These are phyloP conservation scores for Drosophila acutilabella DNA, from an alignment of 2,888 invertebrate genomes.

Conservation along the genomic window DNA sequence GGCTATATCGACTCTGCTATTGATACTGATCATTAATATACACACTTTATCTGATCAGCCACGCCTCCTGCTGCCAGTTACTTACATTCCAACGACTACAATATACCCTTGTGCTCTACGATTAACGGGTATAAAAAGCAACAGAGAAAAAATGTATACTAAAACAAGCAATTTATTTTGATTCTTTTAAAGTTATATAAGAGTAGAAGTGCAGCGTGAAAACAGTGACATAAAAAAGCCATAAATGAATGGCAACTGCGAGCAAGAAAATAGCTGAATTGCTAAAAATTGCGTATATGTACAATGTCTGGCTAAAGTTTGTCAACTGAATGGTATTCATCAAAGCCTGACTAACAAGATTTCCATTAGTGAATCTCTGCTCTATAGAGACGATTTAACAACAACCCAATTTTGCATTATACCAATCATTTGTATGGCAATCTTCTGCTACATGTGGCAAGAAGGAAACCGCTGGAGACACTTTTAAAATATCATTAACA, in stretches of 20 bases:
- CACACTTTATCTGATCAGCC: too few relatives aligned
- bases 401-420: neutral
- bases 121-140: too few relatives aligned
- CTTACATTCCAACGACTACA: too few relatives aligned
- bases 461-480: conserved; percentile 66
- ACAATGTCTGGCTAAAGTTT: neutral
- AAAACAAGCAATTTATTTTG: too few relatives aligned
- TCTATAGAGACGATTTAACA: conserved; percentile 19
- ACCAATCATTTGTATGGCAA: conserved; percentile 24
- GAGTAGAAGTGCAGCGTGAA: neutral
- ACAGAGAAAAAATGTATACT: neutral
- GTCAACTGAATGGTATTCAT: conserved; percentile 24
- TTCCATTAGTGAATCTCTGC: conserved; percentile 10
- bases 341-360: conserved; percentile 26
- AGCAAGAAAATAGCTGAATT: neutral
- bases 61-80: too few relatives aligned
- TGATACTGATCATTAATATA: too few relatives aligned
- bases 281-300: conserved; percentile 2
- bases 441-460: conserved; percentile 16
- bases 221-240: conserved; percentile 1
- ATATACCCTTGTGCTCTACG: too few relatives aligned
- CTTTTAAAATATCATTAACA: conserved; percentile 78
- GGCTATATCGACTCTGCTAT: too few relatives aligned
- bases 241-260: neutral
- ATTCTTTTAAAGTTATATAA: too few relatives aligned